phyloP scores from a whole-genome alignment of 2,888 invertebrate species.

The Campoletis raptor region DNA sequence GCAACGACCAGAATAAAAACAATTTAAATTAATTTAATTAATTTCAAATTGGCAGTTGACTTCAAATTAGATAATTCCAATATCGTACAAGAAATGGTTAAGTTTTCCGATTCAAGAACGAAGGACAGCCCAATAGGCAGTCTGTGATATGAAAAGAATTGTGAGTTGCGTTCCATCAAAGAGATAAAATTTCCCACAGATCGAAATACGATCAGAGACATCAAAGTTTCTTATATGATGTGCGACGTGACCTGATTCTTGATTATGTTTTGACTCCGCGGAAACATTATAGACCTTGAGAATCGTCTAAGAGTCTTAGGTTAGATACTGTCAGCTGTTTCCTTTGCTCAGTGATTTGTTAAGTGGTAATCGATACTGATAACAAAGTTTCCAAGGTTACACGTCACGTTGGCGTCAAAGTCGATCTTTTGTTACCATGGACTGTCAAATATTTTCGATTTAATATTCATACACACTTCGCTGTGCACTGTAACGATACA shows the following conservation, averaged over 20 bases:
- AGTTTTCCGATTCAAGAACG: neutral
- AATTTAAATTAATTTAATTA: too few species aligned
- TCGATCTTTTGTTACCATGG: constrained; percentile 27
- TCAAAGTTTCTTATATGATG: neutral
- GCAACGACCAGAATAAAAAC: neutral
- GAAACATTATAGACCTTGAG: neutral
- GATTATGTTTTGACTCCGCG: neutral
- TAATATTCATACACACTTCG: neutral
- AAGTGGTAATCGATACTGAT: constrained; percentile 28
- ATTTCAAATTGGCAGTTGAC: neutral
- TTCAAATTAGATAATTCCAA: neutral
- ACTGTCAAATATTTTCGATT: constrained; percentile 34
- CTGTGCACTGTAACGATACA: constrained; percentile 28
- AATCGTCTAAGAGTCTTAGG: neutral
- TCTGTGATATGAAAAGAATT: neutral
- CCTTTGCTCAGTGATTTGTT: constrained; percentile 2
- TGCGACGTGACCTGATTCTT: constrained; percentile 7
- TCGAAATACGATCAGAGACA: neutral
- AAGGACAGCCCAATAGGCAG: neutral
- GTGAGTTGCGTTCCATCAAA: neutral
- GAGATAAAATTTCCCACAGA: neutral
- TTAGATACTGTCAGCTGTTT: constrained; percentile 1
- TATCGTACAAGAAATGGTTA: neutral
- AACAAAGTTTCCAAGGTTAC: constrained; percentile 26
- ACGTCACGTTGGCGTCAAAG: neutral